These are phyloP conservation scores for Argyra leucocephala DNA, from an alignment of 2,888 invertebrate species.

Conservation along the genomic window DNA sequence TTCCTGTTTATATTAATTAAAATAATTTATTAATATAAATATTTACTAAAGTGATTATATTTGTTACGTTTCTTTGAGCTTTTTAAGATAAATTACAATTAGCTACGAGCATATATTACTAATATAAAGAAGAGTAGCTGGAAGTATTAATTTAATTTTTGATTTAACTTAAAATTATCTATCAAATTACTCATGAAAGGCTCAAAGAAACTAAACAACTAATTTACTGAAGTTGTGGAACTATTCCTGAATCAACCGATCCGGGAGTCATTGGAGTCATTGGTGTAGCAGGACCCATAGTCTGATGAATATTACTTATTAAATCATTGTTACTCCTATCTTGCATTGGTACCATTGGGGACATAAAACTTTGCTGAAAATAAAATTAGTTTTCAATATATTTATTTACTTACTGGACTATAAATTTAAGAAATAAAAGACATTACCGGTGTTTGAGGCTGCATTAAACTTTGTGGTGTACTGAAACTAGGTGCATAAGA, in stretches of 20 bases:
- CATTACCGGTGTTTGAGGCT: conserved; percentile 78
- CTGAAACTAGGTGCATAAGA: conserved; percentile 66
- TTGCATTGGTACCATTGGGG: conserved; percentile 60
- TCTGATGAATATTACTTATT: conserved; percentile 41
- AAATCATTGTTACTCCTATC: conserved; percentile 34
- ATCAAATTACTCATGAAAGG: background rate
- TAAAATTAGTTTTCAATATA: no score
- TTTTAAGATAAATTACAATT: background rate
- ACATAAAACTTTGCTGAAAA: conserved; percentile 72
- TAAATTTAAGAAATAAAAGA: conserved; percentile 15
- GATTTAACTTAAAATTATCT: background rate
- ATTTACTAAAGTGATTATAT: background rate
- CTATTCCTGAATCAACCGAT: conserved; percentile 85
- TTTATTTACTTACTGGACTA: background rate
- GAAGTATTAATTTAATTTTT: no score
- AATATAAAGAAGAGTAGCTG: no score
- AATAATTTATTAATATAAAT: conserved; percentile 7
- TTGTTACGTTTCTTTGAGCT: no score
- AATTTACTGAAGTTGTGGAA: conserved; percentile 58
- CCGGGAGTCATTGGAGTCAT: conserved; percentile 87
- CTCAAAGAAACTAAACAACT: no score
- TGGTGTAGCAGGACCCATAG: conserved; percentile 65
- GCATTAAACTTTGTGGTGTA: conserved; percentile 77
- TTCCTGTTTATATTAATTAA: conserved; percentile 59
- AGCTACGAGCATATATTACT: background rate